Conservation (phyloP, 2,113 vertebrate genomes). For the Petaurus breviceps region DNA sequence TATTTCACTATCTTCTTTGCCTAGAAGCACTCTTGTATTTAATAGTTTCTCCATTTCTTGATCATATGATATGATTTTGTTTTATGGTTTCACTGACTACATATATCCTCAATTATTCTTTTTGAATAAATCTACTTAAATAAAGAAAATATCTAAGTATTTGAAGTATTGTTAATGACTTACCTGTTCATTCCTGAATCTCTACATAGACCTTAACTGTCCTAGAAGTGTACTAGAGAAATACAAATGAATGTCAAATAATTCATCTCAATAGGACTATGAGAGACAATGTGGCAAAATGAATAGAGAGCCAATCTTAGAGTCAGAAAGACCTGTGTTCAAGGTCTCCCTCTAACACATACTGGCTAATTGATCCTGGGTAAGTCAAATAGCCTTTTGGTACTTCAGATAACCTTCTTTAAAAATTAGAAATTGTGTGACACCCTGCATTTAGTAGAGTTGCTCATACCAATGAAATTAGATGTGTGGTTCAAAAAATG, state of each 20-base stretch:
- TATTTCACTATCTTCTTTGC: not conserved
- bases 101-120: not conserved
- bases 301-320: not conserved
- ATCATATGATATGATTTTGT: not conserved
- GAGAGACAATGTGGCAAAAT: not conserved
- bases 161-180: constrained; percentile 9
- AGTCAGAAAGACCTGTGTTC: not conserved
- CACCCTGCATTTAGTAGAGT: not conserved
- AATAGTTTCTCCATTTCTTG: not conserved
- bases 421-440: not conserved
- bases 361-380: not conserved
- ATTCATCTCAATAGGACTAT: constrained; percentile 7
- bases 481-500: not conserved
- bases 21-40: not conserved
- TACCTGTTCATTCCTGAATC: not conserved
- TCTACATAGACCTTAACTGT: constrained; percentile 21
- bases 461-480: not conserved
- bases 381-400: not conserved
- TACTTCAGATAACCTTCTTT: not conserved
- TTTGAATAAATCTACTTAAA: not conserved
- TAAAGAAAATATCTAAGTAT: not conserved
- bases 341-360: not conserved
- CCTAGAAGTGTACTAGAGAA: not conserved
- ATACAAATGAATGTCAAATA: not conserved
- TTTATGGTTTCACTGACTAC: not conserved